A percentile compares a stretch with the other conserved stretches of the same genome.
phyloP scores from a whole-genome alignment of 1,140 invertebrate species.

The Stegodyphus mimosarum region DNA sequence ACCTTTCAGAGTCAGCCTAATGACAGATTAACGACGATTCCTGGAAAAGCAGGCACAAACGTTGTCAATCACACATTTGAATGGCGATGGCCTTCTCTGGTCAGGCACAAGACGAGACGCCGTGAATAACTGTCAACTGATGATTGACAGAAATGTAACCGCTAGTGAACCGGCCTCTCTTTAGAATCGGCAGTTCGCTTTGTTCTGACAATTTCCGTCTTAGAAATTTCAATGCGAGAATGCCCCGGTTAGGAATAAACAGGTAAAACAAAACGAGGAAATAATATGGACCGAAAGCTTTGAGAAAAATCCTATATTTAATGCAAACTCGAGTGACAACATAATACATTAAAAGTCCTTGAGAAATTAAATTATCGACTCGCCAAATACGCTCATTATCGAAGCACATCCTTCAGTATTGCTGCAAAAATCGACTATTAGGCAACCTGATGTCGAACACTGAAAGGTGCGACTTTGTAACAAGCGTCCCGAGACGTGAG shows the following conservation, averaged over 20 bases:
- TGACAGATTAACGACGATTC: slow-evolving; percentile 50
- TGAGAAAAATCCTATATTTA: slow-evolving; percentile 29
- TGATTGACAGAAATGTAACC: slow-evolving; percentile 39
- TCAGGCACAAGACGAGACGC: not conserved
- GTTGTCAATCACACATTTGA: slow-evolving; percentile 37
- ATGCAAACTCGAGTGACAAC: slow-evolving; percentile 37
- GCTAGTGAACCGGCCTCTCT: not conserved
- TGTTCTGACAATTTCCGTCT: slow-evolving; percentile 4
- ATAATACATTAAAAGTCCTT: slow-evolving; percentile 47
- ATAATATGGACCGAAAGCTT: slow-evolving; percentile 18
- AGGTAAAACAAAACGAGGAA: slow-evolving; percentile 35
- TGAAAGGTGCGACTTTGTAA: slow-evolving; percentile 39
- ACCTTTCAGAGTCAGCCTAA: slow-evolving; percentile 9
- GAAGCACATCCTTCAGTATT: slow-evolving; percentile 16
- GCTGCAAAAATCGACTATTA: slow-evolving; percentile 32
- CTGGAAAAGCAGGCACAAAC: slow-evolving; percentile 24
- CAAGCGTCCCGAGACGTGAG: not conserved
- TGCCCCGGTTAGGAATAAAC: slow-evolving; percentile 10
- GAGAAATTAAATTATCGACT: slow-evolving; percentile 17
- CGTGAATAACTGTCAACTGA: too few relatives aligned
- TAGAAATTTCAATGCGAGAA: not conserved
- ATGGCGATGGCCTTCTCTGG: slow-evolving; percentile 2
- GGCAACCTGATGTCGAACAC: slow-evolving; percentile 21
- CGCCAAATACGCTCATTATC: not conserved
- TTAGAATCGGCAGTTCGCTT: not conserved